Conservation (phyloP, 2,113 vertebrate genomes). For the Raja brachyura region DNA sequence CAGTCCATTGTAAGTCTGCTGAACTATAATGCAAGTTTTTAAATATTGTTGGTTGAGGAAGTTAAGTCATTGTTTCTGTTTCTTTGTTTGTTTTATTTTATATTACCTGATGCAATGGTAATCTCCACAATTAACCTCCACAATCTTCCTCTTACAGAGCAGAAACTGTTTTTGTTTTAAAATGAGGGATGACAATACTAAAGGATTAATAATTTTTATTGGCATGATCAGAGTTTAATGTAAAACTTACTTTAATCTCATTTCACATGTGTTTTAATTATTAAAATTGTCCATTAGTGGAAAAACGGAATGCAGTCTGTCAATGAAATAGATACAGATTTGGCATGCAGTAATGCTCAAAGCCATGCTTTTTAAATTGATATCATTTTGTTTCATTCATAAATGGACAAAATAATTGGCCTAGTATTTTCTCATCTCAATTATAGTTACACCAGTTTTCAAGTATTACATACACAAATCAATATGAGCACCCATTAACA, state of each 20-base stretch:
- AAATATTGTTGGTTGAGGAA: not conserved
- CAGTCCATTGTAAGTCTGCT: not conserved
- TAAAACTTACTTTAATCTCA: not conserved
- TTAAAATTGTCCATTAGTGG: not conserved
- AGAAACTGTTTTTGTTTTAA: not conserved
- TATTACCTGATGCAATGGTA: not conserved
- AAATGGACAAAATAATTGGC: not conserved
- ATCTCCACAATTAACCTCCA: not conserved
- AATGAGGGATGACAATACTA: not conserved
- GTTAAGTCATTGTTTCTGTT: not conserved
- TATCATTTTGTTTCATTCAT: conserved; percentile 15
- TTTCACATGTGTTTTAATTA: not conserved
- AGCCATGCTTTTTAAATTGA: not conserved
- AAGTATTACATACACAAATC: not conserved
- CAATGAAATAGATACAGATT: not conserved
- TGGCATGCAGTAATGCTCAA: not conserved
- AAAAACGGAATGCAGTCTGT: not conserved
- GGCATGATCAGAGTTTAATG: not conserved
- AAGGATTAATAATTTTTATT: not conserved
- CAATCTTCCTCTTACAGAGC: not conserved
- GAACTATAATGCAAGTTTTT: conserved; percentile 23
- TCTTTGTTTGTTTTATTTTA: not conserved
- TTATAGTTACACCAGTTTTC: not conserved
- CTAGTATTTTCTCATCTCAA: not conserved
- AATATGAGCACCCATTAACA: not conserved